These are phyloP conservation scores for Lepilemur ruficaudatus DNA, from an alignment of 2,797 vertebrate genomes.

Conservation along the genomic window DNA sequence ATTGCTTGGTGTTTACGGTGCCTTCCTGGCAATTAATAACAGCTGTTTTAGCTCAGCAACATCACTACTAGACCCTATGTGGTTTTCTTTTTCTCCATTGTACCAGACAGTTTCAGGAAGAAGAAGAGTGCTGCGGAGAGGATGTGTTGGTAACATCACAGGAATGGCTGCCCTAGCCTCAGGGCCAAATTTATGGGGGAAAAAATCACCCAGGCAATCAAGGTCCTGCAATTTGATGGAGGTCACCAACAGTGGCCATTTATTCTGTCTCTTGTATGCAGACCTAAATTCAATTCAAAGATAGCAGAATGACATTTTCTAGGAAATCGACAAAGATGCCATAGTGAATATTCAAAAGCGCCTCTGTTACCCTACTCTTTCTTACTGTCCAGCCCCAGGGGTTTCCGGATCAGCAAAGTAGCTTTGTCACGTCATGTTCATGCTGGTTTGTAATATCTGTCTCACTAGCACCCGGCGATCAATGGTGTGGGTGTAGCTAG, in stretches of 20 bases:
- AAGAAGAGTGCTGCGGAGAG: neutral
- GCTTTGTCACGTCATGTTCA: neutral
- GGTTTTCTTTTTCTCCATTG: neutral
- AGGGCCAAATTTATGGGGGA: neutral
- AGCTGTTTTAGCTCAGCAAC: slow-evolving; percentile 15
- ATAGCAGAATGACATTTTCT: neutral
- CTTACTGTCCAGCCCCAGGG: neutral
- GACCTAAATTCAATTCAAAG: neutral
- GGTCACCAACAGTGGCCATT: neutral
- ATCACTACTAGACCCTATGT: neutral
- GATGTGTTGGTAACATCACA: neutral
- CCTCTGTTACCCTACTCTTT: neutral
- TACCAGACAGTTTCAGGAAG: neutral
- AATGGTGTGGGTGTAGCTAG: neutral
- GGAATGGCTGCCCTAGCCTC: neutral
- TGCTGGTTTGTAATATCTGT: neutral
- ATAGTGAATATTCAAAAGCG: neutral
- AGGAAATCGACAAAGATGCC: neutral
- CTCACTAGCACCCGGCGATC: neutral
- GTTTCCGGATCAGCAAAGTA: neutral
- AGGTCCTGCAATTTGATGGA: neutral
- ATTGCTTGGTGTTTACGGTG: neutral
- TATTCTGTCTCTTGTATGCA: neutral
- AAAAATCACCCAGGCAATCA: neutral
- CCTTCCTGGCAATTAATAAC: neutral